A percentile compares a stretch with the other conserved stretches of the same genome.
Conservation (phyloP, 2,797 vertebrate genomes). For the Falco cherrug region DNA sequence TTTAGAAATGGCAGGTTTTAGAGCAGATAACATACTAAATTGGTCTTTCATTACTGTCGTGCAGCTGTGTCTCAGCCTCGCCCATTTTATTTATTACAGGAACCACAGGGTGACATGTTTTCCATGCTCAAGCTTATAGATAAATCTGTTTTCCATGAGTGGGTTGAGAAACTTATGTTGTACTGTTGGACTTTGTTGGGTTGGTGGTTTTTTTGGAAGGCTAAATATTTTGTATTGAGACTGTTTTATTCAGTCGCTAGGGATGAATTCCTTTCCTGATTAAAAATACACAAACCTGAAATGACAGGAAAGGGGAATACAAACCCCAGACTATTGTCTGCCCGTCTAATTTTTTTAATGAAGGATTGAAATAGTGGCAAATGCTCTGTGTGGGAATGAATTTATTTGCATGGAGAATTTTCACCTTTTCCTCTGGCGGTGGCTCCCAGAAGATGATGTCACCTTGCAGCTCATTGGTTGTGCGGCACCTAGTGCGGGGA, state of each 20-base stretch:
- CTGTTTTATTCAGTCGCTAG: not conserved
- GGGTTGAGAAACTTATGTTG: not conserved
- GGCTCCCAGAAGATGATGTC: constrained; percentile 83
- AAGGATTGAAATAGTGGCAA: constrained; percentile 17
- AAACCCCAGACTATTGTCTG: not conserved
- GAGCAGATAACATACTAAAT: not conserved
- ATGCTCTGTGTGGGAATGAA: constrained; percentile 44
- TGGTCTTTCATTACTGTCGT: constrained; percentile 6
- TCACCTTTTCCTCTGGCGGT: constrained; percentile 78
- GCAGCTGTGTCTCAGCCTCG: constrained; percentile 67
- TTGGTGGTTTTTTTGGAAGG: not conserved
- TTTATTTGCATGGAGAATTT: constrained; percentile 75
- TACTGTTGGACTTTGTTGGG: not conserved
- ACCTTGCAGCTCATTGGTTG: constrained; percentile 83
- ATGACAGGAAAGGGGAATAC: not conserved
- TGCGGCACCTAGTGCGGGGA: constrained; percentile 75
- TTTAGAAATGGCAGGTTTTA: not conserved
- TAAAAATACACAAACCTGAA: not conserved
- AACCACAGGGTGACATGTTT: not conserved
- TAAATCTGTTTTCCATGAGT: not conserved
- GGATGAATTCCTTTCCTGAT: not conserved
- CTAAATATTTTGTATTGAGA: not conserved
- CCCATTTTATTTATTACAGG: constrained; percentile 69
- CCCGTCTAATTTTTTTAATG: not conserved
- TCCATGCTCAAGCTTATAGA: constrained; percentile 18